These are phyloP conservation scores for Poecilia picta DNA, from an alignment of 2,797 vertebrate genomes.

Conservation along the genomic window DNA sequence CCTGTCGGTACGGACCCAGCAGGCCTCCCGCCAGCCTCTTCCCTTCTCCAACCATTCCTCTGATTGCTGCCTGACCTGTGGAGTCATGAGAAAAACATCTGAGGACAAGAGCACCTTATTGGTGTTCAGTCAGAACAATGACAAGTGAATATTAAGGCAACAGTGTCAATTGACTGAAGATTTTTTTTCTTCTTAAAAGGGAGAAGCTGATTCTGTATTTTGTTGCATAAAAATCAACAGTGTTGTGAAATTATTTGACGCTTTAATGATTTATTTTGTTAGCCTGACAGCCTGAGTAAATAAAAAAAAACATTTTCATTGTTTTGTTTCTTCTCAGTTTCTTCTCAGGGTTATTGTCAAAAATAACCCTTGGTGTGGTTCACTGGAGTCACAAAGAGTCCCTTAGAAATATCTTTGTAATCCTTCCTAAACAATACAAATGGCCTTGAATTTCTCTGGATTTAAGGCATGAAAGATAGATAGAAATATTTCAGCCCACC, in stretches of 20 bases:
- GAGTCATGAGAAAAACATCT: slow-evolving; percentile 16
- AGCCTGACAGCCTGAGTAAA: background rate
- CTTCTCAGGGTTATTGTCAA: background rate
- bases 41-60: slow-evolving; percentile 95
- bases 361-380: background rate
- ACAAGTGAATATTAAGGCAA: background rate
- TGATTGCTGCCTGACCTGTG: slow-evolving; percentile 96
- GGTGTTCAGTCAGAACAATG: background rate
- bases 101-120: background rate
- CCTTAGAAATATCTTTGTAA: background rate
- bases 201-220: background rate
- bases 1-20: slow-evolving; percentile 93
- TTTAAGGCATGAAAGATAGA: background rate
- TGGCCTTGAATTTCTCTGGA: background rate
- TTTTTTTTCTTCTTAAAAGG: slow-evolving; percentile 4
- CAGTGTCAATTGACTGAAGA: background rate
- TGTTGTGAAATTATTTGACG: background rate
- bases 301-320: background rate
- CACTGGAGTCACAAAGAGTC: background rate
- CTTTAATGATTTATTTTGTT: background rate
- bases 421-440: background rate
- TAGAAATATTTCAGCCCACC: background rate
- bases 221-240: background rate
- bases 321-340: background rate
- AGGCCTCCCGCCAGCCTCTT: slow-evolving; percentile 91